A percentile compares a stretch with the other conserved stretches of the same genome.
These are phyloP conservation scores for Chauna torquata DNA, from an alignment of 2,113 vertebrate genomes.

Conservation along the genomic window DNA sequence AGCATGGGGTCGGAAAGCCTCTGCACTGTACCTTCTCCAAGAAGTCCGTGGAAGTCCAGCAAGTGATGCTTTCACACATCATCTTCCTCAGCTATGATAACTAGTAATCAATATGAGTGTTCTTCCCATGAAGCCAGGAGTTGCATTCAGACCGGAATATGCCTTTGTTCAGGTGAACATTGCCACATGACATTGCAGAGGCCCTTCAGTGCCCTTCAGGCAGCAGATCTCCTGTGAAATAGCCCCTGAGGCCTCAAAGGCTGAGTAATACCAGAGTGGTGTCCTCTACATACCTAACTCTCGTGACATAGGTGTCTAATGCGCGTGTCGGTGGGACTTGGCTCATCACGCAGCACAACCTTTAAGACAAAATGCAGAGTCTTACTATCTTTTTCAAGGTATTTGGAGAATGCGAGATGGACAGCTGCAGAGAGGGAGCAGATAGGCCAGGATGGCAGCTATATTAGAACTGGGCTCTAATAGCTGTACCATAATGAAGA, in stretches of 20 bases:
- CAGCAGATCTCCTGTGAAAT: not conserved
- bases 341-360: not conserved
- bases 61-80: not conserved
- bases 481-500: not conserved
- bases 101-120: not conserved
- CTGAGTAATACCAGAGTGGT: not conserved
- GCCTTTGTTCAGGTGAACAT: not conserved
- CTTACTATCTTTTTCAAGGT: not conserved
- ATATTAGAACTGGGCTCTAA: not conserved
- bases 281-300: not conserved
- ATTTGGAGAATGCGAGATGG: accelerated
- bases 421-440: not conserved
- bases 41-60: not conserved
- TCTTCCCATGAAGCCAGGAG: not conserved
- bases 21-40: not conserved
- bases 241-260: not conserved
- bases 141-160: not conserved
- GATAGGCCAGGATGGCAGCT: not conserved
- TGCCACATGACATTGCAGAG: not conserved
- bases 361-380: not conserved
- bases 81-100: not conserved
- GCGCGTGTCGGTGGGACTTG: accelerated
- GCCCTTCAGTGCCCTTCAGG: not conserved
- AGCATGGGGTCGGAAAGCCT: not conserved
- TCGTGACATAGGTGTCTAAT: accelerated